These are phyloP conservation scores for Neolamprologus caudopunctatus DNA, from an alignment of 2,113 vertebrate genomes.

Conservation along the genomic window DNA sequence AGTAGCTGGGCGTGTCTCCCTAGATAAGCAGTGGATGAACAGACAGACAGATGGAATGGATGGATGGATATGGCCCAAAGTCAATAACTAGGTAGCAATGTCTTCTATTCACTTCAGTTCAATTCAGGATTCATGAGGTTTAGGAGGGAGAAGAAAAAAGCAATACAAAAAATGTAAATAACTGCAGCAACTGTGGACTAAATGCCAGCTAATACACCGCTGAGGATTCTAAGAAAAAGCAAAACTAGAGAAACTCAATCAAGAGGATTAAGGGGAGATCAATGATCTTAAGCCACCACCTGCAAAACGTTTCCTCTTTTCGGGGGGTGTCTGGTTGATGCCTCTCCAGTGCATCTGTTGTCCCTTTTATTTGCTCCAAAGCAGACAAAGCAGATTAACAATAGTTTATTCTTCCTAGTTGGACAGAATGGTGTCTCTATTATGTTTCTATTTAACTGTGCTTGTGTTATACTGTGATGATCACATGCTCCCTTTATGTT, in stretches of 20 bases:
- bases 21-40: background rate
- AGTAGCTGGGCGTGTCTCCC: background rate
- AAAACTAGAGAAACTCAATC: background rate
- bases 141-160: background rate
- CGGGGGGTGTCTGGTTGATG: background rate
- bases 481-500: background rate
- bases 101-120: background rate
- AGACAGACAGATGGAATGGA: background rate
- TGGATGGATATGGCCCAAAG: background rate
- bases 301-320: background rate
- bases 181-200: background rate
- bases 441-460: background rate
- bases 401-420: background rate
- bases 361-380: background rate
- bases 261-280: background rate
- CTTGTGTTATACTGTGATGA: background rate
- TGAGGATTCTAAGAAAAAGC: background rate
- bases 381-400: background rate
- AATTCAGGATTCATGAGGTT: background rate
- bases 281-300: background rate
- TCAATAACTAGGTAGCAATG: background rate
- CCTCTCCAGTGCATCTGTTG: background rate
- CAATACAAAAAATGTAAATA: background rate
- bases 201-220: background rate
- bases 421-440: background rate